Conservation (phyloP, 2,888 invertebrate species). For the Pelosia muscerda region DNA sequence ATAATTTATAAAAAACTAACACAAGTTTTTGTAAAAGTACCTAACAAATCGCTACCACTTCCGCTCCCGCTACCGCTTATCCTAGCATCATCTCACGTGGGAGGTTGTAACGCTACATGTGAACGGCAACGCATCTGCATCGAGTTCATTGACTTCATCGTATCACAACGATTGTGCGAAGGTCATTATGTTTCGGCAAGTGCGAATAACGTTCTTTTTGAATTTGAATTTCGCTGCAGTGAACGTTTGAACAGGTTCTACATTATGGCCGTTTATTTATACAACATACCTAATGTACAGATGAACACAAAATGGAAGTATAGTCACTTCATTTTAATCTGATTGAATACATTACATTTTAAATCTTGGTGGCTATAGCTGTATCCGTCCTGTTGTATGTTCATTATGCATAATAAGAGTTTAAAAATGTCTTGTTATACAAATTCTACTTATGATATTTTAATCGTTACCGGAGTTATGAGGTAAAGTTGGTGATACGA, state of each 20-base stretch:
- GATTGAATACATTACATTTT: slow-evolving; percentile 9
- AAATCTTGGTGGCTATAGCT: neutral
- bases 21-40: too few relatives aligned
- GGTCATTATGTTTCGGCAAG: slow-evolving; percentile 79
- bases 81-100: slow-evolving; percentile 68
- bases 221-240: slow-evolving; percentile 55
- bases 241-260: slow-evolving; percentile 44
- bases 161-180: slow-evolving; percentile 78
- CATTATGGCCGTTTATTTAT: slow-evolving; percentile 39
- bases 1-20: too few relatives aligned
- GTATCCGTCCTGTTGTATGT: neutral
- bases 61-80: slow-evolving; percentile 54
- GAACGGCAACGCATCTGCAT: slow-evolving; percentile 85
- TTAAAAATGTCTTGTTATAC: neutral
- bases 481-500: neutral
- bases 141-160: slow-evolving; percentile 71
- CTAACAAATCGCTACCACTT: neutral
- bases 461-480: neutral
- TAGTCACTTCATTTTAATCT: slow-evolving; percentile 4
- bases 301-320: neutral
- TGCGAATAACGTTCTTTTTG: slow-evolving; percentile 63
- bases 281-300: slow-evolving; percentile 3
- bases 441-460: neutral
- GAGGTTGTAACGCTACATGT: slow-evolving; percentile 83
- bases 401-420: neutral